Percentiles rank a stretch among this genome's conserved stretches.
phyloP scores from a whole-genome alignment of 2,797 vertebrate genomes.

The Enoplosus armatus region DNA sequence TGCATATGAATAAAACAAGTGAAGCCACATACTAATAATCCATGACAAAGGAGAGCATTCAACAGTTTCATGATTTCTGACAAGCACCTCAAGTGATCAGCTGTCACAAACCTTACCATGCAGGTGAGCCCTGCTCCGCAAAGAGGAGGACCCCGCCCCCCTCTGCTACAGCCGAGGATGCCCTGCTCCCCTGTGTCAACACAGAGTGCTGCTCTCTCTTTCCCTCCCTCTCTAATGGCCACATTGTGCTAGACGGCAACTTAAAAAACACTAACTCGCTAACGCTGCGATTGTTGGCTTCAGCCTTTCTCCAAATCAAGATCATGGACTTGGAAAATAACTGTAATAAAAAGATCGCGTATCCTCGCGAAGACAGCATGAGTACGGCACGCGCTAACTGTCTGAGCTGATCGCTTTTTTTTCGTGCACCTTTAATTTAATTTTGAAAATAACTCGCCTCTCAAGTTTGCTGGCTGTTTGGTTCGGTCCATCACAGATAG shows the following conservation, averaged over 20 bases:
- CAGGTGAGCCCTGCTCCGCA: conserved; percentile 4
- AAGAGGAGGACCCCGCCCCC: background rate
- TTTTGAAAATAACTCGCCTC: conserved; percentile 32
- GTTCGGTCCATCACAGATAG: conserved; percentile 25
- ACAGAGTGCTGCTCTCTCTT: background rate
- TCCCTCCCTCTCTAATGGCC: background rate
- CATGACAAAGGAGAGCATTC: background rate
- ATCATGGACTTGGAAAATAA: conserved; percentile 5
- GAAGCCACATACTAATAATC: conserved; percentile 1
- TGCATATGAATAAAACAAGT: conserved; percentile 12
- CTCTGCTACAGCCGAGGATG: background rate
- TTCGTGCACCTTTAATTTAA: conserved; percentile 30
- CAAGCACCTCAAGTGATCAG: background rate
- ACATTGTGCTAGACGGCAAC: background rate
- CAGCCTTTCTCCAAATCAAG: conserved; percentile 1
- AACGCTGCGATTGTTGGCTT: background rate
- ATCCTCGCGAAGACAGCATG: background rate
- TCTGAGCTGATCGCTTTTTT: conserved; percentile 36
- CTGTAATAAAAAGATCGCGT: background rate
- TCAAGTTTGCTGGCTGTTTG: conserved; percentile 44
- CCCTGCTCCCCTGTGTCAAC: background rate
- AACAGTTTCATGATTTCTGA: background rate
- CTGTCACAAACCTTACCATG: background rate
- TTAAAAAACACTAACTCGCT: conserved; percentile 14
- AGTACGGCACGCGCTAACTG: conserved; percentile 14